Conservation (phyloP, 1,140 invertebrate species). For the Diprion similis region DNA sequence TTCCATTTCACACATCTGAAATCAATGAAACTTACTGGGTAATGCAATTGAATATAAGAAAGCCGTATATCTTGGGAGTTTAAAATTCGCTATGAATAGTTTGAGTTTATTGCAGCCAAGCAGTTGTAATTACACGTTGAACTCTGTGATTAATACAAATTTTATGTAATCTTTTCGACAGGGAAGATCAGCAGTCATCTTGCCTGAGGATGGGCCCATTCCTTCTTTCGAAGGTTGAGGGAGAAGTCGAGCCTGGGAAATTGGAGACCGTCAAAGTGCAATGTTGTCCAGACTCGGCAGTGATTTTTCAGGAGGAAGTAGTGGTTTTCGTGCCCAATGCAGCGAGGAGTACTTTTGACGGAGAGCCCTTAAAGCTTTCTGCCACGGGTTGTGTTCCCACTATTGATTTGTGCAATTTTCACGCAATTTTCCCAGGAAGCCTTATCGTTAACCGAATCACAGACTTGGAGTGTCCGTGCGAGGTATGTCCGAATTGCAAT, state of each 20-base stretch:
- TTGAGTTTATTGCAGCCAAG: too few species aligned
- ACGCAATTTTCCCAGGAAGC: slow-evolving; percentile 45
- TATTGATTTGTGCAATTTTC: slow-evolving; percentile 42
- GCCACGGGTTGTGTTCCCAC: slow-evolving; percentile 36
- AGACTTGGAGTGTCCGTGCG: slow-evolving; percentile 35
- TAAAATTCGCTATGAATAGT: too few species aligned
- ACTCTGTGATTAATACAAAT: too few species aligned
- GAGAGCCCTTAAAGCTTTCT: slow-evolving; percentile 29
- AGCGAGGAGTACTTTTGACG: slow-evolving; percentile 26
- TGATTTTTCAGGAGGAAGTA: slow-evolving; percentile 33
- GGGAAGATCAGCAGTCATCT: background rate
- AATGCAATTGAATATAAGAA: too few species aligned
- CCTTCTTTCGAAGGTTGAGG: slow-evolving; percentile 31
- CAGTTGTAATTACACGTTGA: too few species aligned
- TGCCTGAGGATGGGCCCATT: slow-evolving; percentile 37
- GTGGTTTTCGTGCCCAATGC: slow-evolving; percentile 27
- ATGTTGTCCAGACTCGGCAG: slow-evolving; percentile 34
- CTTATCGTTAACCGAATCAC: slow-evolving; percentile 38
- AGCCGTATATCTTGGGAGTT: too few species aligned
- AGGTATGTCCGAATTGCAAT: slow-evolving; percentile 31
- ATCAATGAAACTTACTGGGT: too few species aligned
- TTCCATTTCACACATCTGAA: too few species aligned
- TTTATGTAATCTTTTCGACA: background rate
- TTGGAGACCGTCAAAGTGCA: slow-evolving; percentile 31
- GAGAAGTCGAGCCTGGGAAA: slow-evolving; percentile 26